phyloP scores from a whole-genome alignment of 2,888 invertebrate species.

The Hemistola chrysoprasaria region DNA sequence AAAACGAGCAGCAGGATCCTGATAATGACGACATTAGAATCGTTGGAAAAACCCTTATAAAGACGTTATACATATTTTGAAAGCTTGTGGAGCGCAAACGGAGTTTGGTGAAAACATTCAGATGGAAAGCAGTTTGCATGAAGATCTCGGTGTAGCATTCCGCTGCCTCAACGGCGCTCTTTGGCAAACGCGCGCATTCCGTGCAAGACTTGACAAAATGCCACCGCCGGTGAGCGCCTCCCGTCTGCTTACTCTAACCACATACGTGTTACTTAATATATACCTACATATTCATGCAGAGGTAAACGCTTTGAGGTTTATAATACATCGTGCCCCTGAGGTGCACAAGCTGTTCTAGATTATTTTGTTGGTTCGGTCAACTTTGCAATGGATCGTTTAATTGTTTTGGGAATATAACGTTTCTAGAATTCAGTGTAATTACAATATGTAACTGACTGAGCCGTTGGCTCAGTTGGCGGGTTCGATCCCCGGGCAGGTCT shows the following conservation, averaged over 20 bases:
- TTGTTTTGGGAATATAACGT: not conserved
- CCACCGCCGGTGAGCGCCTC: slow-evolving; percentile 1
- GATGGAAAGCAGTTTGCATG: slow-evolving; percentile 55
- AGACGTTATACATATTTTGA: no score
- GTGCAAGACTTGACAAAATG: slow-evolving; percentile 12
- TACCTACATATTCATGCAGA: slow-evolving; percentile 4
- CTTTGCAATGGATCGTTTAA: not conserved
- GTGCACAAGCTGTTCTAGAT: not conserved
- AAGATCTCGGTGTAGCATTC: slow-evolving; percentile 69
- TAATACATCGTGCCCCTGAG: not conserved
- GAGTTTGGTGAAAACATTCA: slow-evolving; percentile 33
- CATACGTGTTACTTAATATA: slow-evolving; percentile 3
- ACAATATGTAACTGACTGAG: no score
- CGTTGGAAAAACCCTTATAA: no score
- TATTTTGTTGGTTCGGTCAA: slow-evolving; percentile 1
- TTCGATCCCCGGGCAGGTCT: no score
- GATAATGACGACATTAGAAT: no score
- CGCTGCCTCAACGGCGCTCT: slow-evolving; percentile 41
- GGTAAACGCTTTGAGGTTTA: slow-evolving; percentile 2
- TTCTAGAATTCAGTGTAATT: no score
- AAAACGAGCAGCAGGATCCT: no score
- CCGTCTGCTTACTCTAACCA: slow-evolving; percentile 4
- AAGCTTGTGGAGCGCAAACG: no score
- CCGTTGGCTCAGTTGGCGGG: no score
- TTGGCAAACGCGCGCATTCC: slow-evolving; percentile 65